These are phyloP conservation scores for Epinephelus awoara DNA, from an alignment of 2,797 vertebrate genomes.

Conservation along the genomic window DNA sequence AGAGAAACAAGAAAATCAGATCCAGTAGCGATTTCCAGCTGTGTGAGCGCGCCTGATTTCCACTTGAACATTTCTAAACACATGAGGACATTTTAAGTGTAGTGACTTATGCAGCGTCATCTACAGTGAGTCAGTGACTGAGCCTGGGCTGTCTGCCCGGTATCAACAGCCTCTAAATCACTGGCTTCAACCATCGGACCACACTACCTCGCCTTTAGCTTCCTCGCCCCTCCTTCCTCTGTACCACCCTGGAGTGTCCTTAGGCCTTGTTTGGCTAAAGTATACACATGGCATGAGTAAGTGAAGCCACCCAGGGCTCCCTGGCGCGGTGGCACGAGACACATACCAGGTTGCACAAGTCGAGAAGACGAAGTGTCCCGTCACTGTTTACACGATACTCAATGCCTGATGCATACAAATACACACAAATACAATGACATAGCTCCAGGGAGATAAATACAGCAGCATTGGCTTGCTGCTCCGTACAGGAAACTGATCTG, in stretches of 20 bases:
- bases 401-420: conserved; percentile 66
- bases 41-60: conserved; percentile 80
- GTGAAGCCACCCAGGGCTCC: conserved; percentile 82
- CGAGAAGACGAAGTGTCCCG: conserved; percentile 63
- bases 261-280: conserved; percentile 82
- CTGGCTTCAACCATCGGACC: conserved; percentile 82
- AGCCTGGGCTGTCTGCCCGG: conserved; percentile 83
- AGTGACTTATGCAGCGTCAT: conserved; percentile 86
- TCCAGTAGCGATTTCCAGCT: conserved; percentile 86
- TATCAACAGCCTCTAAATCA: conserved; percentile 89
- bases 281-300: conserved; percentile 84
- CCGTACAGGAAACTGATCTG: conserved; percentile 56
- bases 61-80: conserved; percentile 87
- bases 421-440: conserved; percentile 60
- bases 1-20: conserved; percentile 75
- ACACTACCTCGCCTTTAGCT: conserved; percentile 81
- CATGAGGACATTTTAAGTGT: conserved; percentile 86
- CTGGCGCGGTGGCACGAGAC: conserved; percentile 77
- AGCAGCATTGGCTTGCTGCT: conserved; percentile 41
- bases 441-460: conserved; percentile 61
- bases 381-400: conserved; percentile 71
- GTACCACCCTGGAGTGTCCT: conserved; percentile 85
- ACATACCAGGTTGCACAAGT: conserved; percentile 70
- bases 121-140: conserved; percentile 84
- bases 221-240: conserved; percentile 71